Percentiles rank a stretch among this genome's conserved stretches.
phyloP scores from a whole-genome alignment of 2,888 invertebrate genomes.

The Microctonus hyperodae region DNA sequence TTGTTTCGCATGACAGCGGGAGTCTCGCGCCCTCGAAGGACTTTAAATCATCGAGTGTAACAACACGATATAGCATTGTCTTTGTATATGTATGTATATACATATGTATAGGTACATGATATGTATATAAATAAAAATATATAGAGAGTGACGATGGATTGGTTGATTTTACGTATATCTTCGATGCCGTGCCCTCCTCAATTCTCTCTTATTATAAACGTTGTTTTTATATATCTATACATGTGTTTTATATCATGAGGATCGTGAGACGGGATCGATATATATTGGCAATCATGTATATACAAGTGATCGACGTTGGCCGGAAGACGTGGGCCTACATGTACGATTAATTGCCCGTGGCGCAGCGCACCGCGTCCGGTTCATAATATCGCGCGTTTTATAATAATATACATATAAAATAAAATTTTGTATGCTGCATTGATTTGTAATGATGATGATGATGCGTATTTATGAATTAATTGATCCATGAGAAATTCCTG shows the following conservation, averaged over 20 bases:
- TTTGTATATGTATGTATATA: not conserved
- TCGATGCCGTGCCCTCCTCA: not conserved
- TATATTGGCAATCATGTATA: not conserved
- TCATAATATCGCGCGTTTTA: not conserved
- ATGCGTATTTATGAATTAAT: not conserved
- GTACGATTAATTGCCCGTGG: not conserved
- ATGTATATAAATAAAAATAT: not conserved
- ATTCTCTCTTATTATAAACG: not conserved
- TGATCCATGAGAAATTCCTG: not conserved
- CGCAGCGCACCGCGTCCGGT: too few species aligned
- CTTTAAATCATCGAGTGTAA: conserved; percentile 46
- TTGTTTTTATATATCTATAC: not conserved
- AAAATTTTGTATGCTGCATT: not conserved
- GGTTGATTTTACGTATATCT: not conserved
- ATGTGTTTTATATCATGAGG: not conserved
- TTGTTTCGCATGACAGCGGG: conserved; percentile 52
- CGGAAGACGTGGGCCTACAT: not conserved
- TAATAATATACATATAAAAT: not conserved
- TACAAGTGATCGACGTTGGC: not conserved
- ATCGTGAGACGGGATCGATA: conserved; percentile 1
- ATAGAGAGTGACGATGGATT: not conserved
- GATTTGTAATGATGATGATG: not conserved
- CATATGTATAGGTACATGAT: too few species aligned
- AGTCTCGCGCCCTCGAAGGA: conserved; percentile 45
- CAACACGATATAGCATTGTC: not conserved